Evolutionary conservation across 2,797 vertebrate species (phyloP).

Genomic region (Sciaenops ocellatus): DNA sequence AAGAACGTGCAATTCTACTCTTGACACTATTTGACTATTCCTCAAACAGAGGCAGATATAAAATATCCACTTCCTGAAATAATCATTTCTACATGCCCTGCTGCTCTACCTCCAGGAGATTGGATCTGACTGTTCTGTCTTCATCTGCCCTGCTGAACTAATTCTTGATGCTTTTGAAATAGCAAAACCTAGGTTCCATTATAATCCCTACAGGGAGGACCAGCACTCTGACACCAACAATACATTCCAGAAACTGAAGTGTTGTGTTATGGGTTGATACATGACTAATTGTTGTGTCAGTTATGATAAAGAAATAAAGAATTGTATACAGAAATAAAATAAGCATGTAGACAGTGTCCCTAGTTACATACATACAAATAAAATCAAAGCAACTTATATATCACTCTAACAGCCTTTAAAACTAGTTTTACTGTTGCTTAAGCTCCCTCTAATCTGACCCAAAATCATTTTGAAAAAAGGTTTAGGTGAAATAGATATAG

Average conservation of each 20-base stretch:
- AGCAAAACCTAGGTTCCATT: slow-evolving; percentile 13
- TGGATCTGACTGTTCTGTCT: slow-evolving; percentile 38
- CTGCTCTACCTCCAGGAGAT: slow-evolving; percentile 47
- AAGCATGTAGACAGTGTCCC: background rate
- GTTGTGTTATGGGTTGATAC: slow-evolving; percentile 2
- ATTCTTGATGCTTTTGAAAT: slow-evolving; percentile 39
- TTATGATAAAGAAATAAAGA: background rate
- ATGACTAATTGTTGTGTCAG: slow-evolving; percentile 1
- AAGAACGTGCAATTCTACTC: slow-evolving; percentile 17
- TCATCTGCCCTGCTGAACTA: slow-evolving; percentile 54
- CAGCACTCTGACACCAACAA: slow-evolving; percentile 17
- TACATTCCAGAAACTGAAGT: slow-evolving; percentile 19
- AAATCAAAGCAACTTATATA: background rate
- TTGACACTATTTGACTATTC: slow-evolving; percentile 45
- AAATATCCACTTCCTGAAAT: slow-evolving; percentile 49
- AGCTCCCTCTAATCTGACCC: background rate
- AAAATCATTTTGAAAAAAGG: background rate
- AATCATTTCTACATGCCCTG: slow-evolving; percentile 54
- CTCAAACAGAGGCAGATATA: slow-evolving; percentile 43
- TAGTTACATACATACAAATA: background rate
- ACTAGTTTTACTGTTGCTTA: background rate
- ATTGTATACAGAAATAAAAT: background rate
- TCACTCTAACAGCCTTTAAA: background rate
- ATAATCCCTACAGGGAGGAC: slow-evolving; percentile 12
- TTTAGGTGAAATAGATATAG: background rate